Percentiles rank a stretch among this genome's conserved stretches.
These are phyloP conservation scores for Chondrilla cf. caribensis DNA, from an alignment of 37 sponge, comb jelly and placozoan species.

Conservation along the genomic window DNA sequence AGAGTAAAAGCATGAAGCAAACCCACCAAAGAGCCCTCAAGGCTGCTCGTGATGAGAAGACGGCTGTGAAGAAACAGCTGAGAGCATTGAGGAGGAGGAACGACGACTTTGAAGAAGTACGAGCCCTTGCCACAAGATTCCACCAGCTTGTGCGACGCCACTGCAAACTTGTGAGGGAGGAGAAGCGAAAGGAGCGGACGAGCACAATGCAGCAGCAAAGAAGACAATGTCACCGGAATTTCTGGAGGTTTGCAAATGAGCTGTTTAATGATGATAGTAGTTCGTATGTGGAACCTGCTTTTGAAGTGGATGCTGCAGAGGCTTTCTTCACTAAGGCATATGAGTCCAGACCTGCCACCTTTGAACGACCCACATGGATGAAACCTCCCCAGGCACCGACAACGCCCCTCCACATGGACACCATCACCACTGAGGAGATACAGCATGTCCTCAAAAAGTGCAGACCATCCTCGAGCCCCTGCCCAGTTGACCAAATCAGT, in stretches of 20 bases:
- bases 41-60: too few relatives aligned
- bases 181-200: not conserved
- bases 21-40: too few relatives aligned
- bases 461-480: not conserved
- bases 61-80: not conserved
- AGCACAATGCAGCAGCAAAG: conserved; percentile 4
- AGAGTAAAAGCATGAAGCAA: too few relatives aligned
- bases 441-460: not conserved
- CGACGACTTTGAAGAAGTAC: not conserved
- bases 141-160: not conserved
- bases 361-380: not conserved
- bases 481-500: not conserved
- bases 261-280: not conserved
- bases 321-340: not conserved
- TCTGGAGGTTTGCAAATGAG: conserved; percentile 15
- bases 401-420: not conserved
- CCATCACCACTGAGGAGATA: not conserved
- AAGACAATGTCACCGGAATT: conserved; percentile 6
- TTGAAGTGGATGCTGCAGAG: not conserved
- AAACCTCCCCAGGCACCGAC: not conserved
- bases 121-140: not conserved
- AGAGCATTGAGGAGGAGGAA: not conserved
- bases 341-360: not conserved
- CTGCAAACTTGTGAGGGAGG: conserved; percentile 1
- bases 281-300: not conserved